Base-by-base conservation (phyloP, 2,113 vertebrate species). In the Nettapus auritus region DNA sequence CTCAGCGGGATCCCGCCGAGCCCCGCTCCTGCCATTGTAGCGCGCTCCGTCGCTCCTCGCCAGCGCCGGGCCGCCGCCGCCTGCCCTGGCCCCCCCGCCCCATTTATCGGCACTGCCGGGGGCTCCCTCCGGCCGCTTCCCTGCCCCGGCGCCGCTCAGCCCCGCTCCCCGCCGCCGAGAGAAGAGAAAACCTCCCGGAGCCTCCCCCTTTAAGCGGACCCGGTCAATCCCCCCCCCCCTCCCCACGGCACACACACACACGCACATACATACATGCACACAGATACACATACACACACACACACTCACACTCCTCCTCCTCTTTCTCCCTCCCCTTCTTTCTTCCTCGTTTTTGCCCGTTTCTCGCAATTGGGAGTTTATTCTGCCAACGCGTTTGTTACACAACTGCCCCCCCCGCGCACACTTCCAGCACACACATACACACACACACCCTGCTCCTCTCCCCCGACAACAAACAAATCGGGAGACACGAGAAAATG, bases 341-440 rank as follows among this genome's bases (percentile, higher is more conserved):
- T 94, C 85, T 95, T 94, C 87, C 80, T 92, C 90, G 66, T 48
- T 85, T 96, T 93, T 97, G 95, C 95, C 94, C 95, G 89, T 97
- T 97, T 97, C 97, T 97, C 94, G 97, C 96, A 88, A 89, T 84
- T 75, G 46, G 90, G 98, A 98, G 97, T 98, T 98, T 97, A 96
- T 97, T 97, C 94, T 97, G 97, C 93, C 93, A 95, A 98, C 97
- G 98, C 98, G 96, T 98, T 98, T 98, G 98, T 97, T 98, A 98
- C 97, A 98, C 97, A 98, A 98, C 98, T 98, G 97, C 79, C 70
- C 53, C 66, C 77, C 31, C 57, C 31, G n/a, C 77, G 31, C 82
- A 89, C 85, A 78, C 83, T 80, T 57, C 75, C 82, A 84, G 80
- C 86, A 83, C 91, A 89, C 84, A 90, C 73, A 75, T 78, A 48